These are phyloP conservation scores for Phyllotis vaccarum DNA, from an alignment of 2,797 vertebrate species.

Conservation along the genomic window DNA sequence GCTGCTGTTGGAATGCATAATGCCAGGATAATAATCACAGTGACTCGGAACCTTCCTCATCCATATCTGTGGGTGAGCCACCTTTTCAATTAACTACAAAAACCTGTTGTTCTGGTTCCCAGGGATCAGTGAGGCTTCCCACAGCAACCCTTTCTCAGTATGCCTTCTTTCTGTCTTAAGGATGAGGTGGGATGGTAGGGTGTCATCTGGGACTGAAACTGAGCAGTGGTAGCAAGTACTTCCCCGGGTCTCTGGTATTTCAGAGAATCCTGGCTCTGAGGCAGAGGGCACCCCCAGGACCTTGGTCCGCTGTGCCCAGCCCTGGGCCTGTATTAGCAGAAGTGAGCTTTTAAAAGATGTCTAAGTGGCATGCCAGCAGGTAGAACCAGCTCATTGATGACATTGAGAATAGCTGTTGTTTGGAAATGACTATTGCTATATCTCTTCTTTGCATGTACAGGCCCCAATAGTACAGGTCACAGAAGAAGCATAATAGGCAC, in stretches of 20 bases:
- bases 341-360: background rate
- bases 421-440: background rate
- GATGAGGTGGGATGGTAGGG: constrained; percentile 10
- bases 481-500: background rate
- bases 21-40: background rate
- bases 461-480: background rate
- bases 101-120: constrained; percentile 82
- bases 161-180: constrained; percentile 57
- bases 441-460: constrained; percentile 27
- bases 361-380: background rate
- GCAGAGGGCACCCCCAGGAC: background rate
- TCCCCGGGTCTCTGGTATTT: no score
- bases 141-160: constrained; percentile 61
- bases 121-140: constrained; percentile 33
- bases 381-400: constrained; percentile 15
- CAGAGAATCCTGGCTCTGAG: background rate
- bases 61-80: no score
- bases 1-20: background rate
- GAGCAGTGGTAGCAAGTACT: background rate
- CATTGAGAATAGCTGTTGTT: constrained; percentile 10
- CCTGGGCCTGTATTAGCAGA: background rate
- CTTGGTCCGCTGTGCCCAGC: background rate
- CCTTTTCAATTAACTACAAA: constrained; percentile 16
- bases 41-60: no score
- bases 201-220: background rate